phyloP scores from a whole-genome alignment of 2,113 vertebrate genomes.

The Solea solea region DNA sequence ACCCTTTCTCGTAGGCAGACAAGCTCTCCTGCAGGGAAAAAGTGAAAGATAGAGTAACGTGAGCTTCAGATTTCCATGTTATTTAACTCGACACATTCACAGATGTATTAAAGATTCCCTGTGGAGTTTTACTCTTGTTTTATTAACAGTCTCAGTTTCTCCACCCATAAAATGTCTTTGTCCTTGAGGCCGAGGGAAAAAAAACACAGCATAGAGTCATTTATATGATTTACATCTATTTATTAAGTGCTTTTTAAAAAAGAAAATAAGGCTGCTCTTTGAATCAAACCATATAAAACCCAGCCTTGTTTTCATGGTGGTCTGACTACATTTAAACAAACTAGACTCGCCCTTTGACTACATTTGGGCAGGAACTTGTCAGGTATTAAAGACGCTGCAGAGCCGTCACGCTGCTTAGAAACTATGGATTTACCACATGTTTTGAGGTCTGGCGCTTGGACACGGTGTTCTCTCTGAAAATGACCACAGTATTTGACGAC shows the following conservation, averaged over 20 bases:
- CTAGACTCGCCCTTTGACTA: not conserved
- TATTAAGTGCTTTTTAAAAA: not conserved
- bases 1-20: constrained; percentile 91
- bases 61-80: not conserved
- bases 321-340: not conserved
- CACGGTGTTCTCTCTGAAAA: not conserved
- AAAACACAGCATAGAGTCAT: too few species aligned
- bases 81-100: not conserved
- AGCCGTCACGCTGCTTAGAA: not conserved
- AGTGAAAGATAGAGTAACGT: not conserved
- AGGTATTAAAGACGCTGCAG: not conserved
- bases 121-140: too few species aligned
- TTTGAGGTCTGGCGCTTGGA: not conserved
- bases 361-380: not conserved
- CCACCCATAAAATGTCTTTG: too few species aligned
- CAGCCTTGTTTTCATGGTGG: not conserved
- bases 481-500: not conserved
- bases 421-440: not conserved
- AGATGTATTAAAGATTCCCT: too few species aligned
- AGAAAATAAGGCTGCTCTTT: too few species aligned
- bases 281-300: too few species aligned
- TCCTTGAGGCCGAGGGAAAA: too few species aligned
- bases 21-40: constrained; percentile 84
- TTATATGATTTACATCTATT: not conserved
- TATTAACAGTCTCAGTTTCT: too few species aligned